Base-by-base conservation (phyloP, 2,888 invertebrate genomes). In the Bugulina stolonifera region DNA sequence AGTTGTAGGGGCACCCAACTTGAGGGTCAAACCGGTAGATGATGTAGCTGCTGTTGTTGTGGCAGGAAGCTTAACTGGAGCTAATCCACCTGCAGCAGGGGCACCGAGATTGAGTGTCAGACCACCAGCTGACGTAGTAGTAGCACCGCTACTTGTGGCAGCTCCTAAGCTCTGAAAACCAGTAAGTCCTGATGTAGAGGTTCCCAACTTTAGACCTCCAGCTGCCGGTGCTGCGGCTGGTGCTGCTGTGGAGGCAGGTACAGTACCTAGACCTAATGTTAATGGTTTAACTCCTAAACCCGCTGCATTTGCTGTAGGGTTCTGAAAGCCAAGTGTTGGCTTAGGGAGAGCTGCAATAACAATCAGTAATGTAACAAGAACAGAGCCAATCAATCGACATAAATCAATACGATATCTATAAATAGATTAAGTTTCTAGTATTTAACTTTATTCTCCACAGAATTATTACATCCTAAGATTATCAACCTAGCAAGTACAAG, bases 31-130 rank as follows among this genome's bases (percentile, higher is more conserved):
- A 43, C 43, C 32, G 14, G 69, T 71, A n/a, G 74, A 29, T 29
- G 74, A 71, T 35, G 75, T 69, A 22, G 75, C 54, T 35, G 74
- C 69, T 14, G 73, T 35, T 29, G 77, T 72, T 27, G 64, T 64
- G 2, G 29, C n/a, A 32, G 25, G 29, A 5, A 23, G 3, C n/a
- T 10, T 5, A 64, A 27, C 64, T 25, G 10, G 10, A 25, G 32
- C 27, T 32, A 64, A 18, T 29, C 64, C 64, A 32, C 64, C 64
- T 23, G 23, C 3, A 55, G 55, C n/a, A 32, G 18, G 27, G 27
- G 64, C 32, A 27, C 32, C 64, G 2, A 32, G 2, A 10, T 10
- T 32, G 64, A 64, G n/a, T 25, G 64, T 32, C n/a, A 32, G n/a
- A 32, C 64, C 64, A 32, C 64, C 64, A 64, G 64, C 32, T 14